A percentile compares a stretch with the other conserved stretches of the same genome.
These are phyloP conservation scores for Perca fluviatilis DNA, from an alignment of 2,113 vertebrate species.

Conservation along the genomic window DNA sequence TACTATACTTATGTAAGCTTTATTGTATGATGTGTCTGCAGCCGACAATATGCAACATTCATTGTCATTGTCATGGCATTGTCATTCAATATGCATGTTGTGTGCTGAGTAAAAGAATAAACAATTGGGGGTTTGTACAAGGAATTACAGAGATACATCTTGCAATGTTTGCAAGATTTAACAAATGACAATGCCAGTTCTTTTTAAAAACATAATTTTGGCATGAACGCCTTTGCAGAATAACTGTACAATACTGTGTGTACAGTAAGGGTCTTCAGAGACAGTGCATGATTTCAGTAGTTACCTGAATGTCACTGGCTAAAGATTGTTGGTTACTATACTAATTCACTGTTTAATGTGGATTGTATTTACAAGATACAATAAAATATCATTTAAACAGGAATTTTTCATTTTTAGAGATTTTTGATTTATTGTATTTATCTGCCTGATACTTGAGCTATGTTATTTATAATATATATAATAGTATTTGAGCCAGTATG, in stretches of 20 bases:
- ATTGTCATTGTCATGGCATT: neutral
- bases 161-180: slow-evolving; percentile 4
- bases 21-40: neutral
- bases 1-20: neutral
- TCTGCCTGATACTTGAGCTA: neutral
- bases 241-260: neutral
- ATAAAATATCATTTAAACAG: neutral
- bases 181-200: neutral
- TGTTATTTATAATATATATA: neutral
- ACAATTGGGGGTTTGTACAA: slow-evolving; percentile 1
- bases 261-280: neutral
- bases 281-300: neutral
- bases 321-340: neutral
- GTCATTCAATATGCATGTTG: neutral
- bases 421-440: neutral
- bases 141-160: neutral
- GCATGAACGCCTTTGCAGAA: neutral
- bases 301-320: neutral
- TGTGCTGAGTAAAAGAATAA: slow-evolving; percentile 5
- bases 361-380: neutral
- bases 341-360: neutral
- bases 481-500: neutral
- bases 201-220: neutral
- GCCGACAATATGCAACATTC: neutral
- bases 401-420: no score